Evolutionary conservation across 2,113 vertebrate genomes (phyloP).

Genomic region (Pycnonotus jocosus): DNA sequence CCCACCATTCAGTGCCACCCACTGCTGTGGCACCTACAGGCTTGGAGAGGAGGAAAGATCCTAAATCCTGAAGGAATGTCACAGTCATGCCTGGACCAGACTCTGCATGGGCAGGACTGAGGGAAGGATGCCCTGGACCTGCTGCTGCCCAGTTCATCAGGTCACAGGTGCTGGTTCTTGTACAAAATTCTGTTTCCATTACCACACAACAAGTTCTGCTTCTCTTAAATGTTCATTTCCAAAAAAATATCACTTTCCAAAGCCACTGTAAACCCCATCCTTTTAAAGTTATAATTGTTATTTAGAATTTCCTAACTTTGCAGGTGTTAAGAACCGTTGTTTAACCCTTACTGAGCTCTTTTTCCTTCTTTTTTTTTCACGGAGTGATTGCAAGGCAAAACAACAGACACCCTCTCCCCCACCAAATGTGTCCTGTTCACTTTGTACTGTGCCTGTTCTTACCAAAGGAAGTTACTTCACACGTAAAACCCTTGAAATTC

Average conservation of each 20-base stretch:
- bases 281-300: neutral
- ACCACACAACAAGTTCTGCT: neutral
- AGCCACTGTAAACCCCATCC: neutral
- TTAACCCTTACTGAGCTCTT: neutral
- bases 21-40: neutral
- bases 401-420: neutral
- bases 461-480: neutral
- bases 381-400: neutral
- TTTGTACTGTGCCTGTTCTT: neutral
- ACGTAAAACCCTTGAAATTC: neutral
- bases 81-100: neutral
- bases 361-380: neutral
- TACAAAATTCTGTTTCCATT: accelerated
- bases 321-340: neutral
- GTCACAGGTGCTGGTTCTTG: too few relatives aligned
- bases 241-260: neutral
- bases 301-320: neutral
- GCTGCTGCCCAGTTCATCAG: neutral
- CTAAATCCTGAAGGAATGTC: neutral
- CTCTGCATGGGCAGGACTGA: neutral
- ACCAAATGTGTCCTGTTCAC: accelerated
- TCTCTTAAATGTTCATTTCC: neutral
- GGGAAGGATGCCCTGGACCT: accelerated
- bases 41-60: neutral
- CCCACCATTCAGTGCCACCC: neutral